phyloP scores from a whole-genome alignment of 2,888 invertebrate genomes.

The Beris morrisii region DNA sequence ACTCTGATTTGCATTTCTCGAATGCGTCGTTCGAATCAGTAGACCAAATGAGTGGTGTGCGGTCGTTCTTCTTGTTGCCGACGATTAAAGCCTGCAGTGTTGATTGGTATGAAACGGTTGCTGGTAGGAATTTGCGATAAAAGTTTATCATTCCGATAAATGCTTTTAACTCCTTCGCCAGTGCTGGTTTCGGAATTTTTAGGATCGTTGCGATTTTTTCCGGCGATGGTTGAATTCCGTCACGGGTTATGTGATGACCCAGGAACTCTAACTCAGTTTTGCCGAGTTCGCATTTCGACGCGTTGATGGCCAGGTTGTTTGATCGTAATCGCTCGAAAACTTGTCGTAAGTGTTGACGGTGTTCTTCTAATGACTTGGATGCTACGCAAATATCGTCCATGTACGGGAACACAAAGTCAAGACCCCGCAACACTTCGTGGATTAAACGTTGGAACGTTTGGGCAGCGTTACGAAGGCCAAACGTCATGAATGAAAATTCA shows the following conservation, averaged over 20 bases:
- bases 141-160: slow-evolving; percentile 36
- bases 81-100: too few species aligned
- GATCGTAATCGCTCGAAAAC: slow-evolving; percentile 40
- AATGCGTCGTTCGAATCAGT: too few species aligned
- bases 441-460: slow-evolving; percentile 50
- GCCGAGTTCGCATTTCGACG: slow-evolving; percentile 36
- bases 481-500: slow-evolving; percentile 47
- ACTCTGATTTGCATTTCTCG: too few species aligned
- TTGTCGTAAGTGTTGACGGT: slow-evolving; percentile 39
- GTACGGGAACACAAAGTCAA: slow-evolving; percentile 42
- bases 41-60: too few species aligned
- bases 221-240: slow-evolving; percentile 36
- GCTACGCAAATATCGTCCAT: slow-evolving; percentile 45
- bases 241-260: slow-evolving; percentile 18
- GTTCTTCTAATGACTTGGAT: slow-evolving; percentile 39
- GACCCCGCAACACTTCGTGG: slow-evolving; percentile 42
- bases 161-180: slow-evolving; percentile 3
- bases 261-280: slow-evolving; percentile 7
- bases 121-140: slow-evolving; percentile 35
- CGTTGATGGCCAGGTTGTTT: slow-evolving; percentile 40
- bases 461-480: slow-evolving; percentile 48
- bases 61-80: too few species aligned
- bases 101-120: too few species aligned
- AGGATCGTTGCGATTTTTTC: slow-evolving; percentile 23
- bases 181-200: slow-evolving; percentile 5